Evolutionary conservation across 1,140 invertebrate genomes (phyloP).

Genomic region (Limonius californicus): DNA sequence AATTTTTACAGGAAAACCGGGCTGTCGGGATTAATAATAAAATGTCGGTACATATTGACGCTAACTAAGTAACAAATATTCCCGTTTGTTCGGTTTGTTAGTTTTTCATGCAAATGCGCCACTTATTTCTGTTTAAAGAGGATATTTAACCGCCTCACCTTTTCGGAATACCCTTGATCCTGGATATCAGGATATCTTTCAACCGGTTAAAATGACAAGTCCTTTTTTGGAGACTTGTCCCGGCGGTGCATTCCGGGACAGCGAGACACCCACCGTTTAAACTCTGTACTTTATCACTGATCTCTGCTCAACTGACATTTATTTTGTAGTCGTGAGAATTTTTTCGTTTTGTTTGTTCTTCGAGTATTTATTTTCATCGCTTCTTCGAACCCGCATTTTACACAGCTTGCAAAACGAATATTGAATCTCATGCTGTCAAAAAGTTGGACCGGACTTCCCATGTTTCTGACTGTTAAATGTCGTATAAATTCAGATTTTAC

Average conservation of each 20-base stretch:
- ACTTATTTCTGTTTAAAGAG: too few species aligned
- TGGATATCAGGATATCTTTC: slow-evolving; percentile 4
- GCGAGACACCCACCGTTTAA: slow-evolving; percentile 15
- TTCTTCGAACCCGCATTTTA: background rate
- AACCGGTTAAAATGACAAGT: slow-evolving; percentile 7
- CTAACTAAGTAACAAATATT: too few species aligned
- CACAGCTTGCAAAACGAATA: too few species aligned
- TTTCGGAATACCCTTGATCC: background rate
- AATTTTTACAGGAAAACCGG: background rate
- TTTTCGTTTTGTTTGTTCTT: background rate
- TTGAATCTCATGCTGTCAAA: too few species aligned
- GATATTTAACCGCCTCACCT: too few species aligned
- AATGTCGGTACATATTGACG: too few species aligned
- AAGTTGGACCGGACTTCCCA: too few species aligned
- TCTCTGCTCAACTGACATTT: slow-evolving; percentile 14
- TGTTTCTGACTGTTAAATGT: too few species aligned
- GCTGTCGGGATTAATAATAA: too few species aligned
- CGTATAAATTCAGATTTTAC: too few species aligned
- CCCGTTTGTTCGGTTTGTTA: too few species aligned
- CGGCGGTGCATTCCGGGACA: slow-evolving; percentile 4
- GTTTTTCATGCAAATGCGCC: too few species aligned
- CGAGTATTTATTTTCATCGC: background rate
- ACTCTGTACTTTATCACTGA: slow-evolving; percentile 14
- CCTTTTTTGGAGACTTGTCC: slow-evolving; percentile 14
- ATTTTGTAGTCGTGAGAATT: slow-evolving; percentile 18